Evolutionary conservation across 2,797 vertebrate genomes (phyloP).

Genomic region (Enteromius radiatus): DNA sequence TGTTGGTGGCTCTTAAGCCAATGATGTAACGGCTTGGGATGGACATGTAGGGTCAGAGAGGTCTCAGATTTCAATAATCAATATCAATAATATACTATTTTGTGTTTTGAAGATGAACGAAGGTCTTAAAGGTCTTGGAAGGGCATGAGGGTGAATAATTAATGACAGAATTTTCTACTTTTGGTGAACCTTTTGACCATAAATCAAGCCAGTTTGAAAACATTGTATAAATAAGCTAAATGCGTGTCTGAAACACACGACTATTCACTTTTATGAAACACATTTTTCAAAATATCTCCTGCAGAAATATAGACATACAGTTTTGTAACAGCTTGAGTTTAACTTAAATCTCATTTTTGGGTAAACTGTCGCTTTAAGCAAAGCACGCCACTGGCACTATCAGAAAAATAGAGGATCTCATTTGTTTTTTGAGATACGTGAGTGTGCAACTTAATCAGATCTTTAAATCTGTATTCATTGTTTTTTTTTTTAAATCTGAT

Average conservation of each 20-base stretch:
- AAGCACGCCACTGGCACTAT: not conserved
- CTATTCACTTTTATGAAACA: not conserved
- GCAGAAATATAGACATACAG: not conserved
- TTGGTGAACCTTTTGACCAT: no score
- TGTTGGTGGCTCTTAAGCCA: conserved; percentile 4
- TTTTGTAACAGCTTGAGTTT: not conserved
- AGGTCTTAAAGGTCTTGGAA: no score
- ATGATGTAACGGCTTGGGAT: conserved; percentile 13
- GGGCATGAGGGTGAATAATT: no score
- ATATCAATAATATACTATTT: no score
- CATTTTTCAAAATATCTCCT: no score
- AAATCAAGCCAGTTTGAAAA: no score
- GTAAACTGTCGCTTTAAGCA: not conserved
- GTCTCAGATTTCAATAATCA: no score
- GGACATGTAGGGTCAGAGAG: not conserved
- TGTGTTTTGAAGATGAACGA: no score
- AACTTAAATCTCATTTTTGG: not conserved
- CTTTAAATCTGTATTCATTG: not conserved
- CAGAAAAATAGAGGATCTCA: not conserved
- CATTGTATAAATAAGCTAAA: no score
- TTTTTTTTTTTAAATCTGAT: not conserved
- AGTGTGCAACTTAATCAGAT: not conserved
- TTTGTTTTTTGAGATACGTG: not conserved
- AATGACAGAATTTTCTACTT: no score
- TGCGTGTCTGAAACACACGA: not conserved